Base-by-base conservation (phyloP, 92 coral and sea anemone species). In the Zoanthus gigantus region DNA sequence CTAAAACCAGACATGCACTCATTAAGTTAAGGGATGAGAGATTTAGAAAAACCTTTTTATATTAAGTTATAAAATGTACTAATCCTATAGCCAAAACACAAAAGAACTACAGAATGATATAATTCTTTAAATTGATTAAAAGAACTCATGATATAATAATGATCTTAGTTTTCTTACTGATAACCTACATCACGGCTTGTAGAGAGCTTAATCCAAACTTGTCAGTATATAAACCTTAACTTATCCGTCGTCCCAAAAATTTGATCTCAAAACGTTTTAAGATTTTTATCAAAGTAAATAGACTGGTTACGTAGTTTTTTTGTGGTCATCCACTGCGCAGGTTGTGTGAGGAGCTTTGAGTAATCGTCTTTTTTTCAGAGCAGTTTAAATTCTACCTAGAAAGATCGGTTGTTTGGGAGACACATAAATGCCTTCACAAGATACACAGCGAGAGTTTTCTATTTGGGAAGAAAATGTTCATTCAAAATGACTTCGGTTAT, bases 11-110 rank as follows among this genome's bases (percentile, higher is more conserved):
- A 75, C 79, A 48, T 47, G 7, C 12, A 44, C 34, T 44, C 47
- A 15, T 29, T 75, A 45, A 47, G 79, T 18, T 23, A 16, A 17
- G 9, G 10, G 9, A 63, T 7, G 9, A 50, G 12, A 17, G 37
- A 14, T 75, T 75, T 13, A 17, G 61, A 46, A 46, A 16, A 75
- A 47, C 31, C 12, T 10, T 11, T 15, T n/a, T 23, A 16, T 17
- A 52, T 6, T 46, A 37, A 18, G 44, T 23, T 53, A 46, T n/a
- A 13, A 28, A 47, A 46, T 47, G 30, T 18, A 48, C 47, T 75
- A n/a, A 75, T 75, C 79, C 61, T 30, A 75, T 46, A 48, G 23
- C 47, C 17, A 75, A n/a, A 52, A 48, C 53, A 48, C 79, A n/a
- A 74, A 18, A 18, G 47, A 9, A 44, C n/a, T 75, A 4, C 18